These are phyloP conservation scores for Troilus luridus DNA, from an alignment of 2,888 invertebrate genomes.

Conservation along the genomic window DNA sequence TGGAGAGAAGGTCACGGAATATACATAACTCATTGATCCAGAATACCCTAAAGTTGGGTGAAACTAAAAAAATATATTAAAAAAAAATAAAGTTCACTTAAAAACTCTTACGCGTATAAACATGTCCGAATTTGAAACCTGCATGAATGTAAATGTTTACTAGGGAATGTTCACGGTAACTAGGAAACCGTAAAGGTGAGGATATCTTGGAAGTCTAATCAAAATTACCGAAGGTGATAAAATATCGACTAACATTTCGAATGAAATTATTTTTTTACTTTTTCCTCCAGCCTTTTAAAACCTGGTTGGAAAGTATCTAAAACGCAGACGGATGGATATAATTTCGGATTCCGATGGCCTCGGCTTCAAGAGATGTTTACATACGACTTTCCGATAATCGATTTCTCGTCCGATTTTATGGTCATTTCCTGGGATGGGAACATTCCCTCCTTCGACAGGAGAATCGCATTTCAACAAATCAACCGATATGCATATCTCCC, in stretches of 20 bases:
- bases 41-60: too few species aligned
- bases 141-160: too few species aligned
- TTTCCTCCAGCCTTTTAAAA: neutral
- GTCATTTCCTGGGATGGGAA: neutral
- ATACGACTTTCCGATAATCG: neutral
- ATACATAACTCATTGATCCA: too few species aligned
- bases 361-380: neutral
- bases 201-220: neutral
- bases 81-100: too few species aligned
- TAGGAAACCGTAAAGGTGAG: neutral
- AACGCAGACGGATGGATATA: neutral
- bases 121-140: too few species aligned
- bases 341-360: neutral
- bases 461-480: constrained; percentile 38
- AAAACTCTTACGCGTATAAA: too few species aligned
- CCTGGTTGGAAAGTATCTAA: neutral
- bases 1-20: too few species aligned
- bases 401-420: constrained; percentile 11
- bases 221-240: neutral
- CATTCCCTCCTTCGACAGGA: neutral
- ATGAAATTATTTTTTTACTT: neutral
- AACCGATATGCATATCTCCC: constrained; percentile 22
- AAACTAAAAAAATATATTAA: too few species aligned
- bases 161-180: neutral
- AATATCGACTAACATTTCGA: neutral